Evolutionary conservation across 2,888 invertebrate genomes (phyloP).

Genomic region (Marasmarcha lunaedactyla): DNA sequence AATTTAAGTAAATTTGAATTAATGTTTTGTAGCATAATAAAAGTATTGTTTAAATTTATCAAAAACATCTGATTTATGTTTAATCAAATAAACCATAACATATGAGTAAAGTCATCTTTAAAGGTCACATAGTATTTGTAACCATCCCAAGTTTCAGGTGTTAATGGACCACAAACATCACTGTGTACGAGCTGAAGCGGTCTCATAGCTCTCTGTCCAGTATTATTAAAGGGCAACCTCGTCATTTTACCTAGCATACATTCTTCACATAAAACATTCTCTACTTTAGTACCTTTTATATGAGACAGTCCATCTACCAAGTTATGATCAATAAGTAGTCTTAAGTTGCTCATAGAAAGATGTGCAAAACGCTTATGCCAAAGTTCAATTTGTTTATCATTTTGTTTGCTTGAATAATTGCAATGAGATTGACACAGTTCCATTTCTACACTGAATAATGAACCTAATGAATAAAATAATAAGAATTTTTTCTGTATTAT

Average conservation of each 20-base stretch:
- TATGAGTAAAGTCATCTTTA: conserved; percentile 15
- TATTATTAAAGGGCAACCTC: conserved; percentile 4
- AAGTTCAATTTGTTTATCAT: conserved; percentile 1
- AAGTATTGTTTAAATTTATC: conserved; percentile 10
- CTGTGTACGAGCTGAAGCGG: conserved; percentile 7
- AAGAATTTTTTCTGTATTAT: conserved; percentile 2
- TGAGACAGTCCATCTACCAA: conserved; percentile 2
- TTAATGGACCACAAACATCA: conserved; percentile 11
- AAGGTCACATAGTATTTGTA: conserved; percentile 14
- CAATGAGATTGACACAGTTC: neutral
- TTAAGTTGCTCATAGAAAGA: conserved; percentile 5
- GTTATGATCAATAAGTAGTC: neutral
- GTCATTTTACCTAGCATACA: conserved; percentile 7
- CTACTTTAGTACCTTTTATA: neutral
- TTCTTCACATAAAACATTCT: conserved; percentile 2
- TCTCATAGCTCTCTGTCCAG: conserved; percentile 3
- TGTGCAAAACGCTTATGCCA: conserved; percentile 9
- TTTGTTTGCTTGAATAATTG: conserved; percentile 1
- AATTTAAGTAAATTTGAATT: conserved; percentile 10
- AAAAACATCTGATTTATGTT: conserved; percentile 12
- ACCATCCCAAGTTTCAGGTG: conserved; percentile 9
- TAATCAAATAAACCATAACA: conserved; percentile 10
- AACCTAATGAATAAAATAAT: conserved; percentile 5
- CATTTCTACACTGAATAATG: conserved; percentile 2
- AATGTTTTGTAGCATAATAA: conserved; percentile 7